Evolutionary conservation across 2,888 invertebrate species (phyloP).

Genomic region (Sesamia inferens): DNA sequence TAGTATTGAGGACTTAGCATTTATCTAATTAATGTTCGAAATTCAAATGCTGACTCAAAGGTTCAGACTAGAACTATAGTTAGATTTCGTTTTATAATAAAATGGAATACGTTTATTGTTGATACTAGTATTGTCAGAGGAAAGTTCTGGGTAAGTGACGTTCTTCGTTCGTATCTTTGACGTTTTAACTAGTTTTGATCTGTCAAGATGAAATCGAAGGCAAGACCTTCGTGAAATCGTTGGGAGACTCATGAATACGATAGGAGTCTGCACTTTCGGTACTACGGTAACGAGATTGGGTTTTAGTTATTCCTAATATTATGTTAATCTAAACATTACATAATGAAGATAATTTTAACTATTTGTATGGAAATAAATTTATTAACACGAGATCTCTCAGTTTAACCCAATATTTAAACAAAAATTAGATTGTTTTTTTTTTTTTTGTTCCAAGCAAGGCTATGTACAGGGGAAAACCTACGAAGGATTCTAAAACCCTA

Average conservation of each 20-base stretch:
- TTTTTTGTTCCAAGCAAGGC: background rate
- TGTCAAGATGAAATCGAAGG: background rate
- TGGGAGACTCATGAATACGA: background rate
- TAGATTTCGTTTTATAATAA: background rate
- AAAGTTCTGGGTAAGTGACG: slow-evolving; percentile 4
- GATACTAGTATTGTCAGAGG: background rate
- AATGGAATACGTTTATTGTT: background rate
- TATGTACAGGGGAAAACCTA: slow-evolving; percentile 7
- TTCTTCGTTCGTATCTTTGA: no score
- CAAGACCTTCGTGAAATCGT: background rate
- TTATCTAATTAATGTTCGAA: background rate
- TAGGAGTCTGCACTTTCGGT: background rate
- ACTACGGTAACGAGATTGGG: background rate
- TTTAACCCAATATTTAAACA: background rate
- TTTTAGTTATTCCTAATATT: background rate
- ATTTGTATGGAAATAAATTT: background rate
- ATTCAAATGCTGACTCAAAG: background rate
- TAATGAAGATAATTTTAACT: background rate
- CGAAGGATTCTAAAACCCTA: slow-evolving; percentile 12
- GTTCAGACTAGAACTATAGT: background rate
- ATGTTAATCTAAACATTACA: no score
- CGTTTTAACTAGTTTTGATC: background rate
- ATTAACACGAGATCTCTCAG: background rate
- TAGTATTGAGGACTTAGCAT: background rate
- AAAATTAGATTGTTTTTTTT: slow-evolving; percentile 5